Evolutionary conservation across 30 jellyfish, hydroid and myxozoan species (phyloP).

Genomic region (Pelagia noctiluca): DNA sequence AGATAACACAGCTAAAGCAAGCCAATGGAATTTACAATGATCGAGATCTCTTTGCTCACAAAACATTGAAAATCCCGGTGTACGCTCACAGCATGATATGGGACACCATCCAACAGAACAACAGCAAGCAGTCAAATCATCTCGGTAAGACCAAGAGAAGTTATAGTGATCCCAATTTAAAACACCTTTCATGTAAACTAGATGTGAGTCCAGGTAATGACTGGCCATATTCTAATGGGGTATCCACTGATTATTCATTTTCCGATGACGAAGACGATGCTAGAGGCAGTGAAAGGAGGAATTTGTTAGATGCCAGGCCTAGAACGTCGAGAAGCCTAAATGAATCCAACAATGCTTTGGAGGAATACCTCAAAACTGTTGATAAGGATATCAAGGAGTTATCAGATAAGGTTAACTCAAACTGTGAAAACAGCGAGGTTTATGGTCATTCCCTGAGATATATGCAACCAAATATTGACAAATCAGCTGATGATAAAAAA

Average conservation of each 20-base stretch:
- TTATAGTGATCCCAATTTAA: constrained; percentile 50
- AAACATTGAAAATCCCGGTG: constrained; percentile 54
- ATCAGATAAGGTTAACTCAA: constrained; percentile 40
- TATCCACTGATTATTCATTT: constrained; percentile 8
- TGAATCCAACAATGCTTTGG: constrained; percentile 48
- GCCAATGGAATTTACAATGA: constrained; percentile 74
- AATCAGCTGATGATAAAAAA: neutral
- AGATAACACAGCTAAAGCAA: constrained; percentile 75
- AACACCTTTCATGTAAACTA: constrained; percentile 15
- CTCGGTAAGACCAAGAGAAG: constrained; percentile 18
- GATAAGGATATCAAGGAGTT: constrained; percentile 58
- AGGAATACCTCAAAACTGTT: constrained; percentile 54
- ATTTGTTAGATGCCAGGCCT: neutral
- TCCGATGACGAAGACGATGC: constrained; percentile 44
- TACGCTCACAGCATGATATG: constrained; percentile 49
- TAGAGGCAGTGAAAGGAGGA: constrained; percentile 18
- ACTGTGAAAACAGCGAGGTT: constrained; percentile 33
- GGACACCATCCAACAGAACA: constrained; percentile 35
- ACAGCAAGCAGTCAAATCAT: constrained; percentile 5
- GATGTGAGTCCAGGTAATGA: neutral
- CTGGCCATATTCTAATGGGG: neutral
- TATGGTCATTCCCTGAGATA: constrained; percentile 50
- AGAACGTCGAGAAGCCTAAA: neutral
- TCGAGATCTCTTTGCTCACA: constrained; percentile 62
- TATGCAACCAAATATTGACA: constrained; percentile 36